Conservation (phyloP, 2,113 vertebrate genomes). For the Anser cygnoides region DNA sequence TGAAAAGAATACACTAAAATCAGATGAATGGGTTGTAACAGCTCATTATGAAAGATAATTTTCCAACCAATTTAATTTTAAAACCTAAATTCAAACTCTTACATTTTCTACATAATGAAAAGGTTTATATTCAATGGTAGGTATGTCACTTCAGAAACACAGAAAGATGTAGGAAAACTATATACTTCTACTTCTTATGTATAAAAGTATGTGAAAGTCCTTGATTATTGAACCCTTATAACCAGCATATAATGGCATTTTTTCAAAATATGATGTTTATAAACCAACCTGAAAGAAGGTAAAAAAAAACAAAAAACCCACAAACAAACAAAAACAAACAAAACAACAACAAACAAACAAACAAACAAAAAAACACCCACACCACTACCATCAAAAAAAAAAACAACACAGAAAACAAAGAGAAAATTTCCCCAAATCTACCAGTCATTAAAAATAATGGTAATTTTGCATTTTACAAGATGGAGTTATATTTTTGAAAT, state of each 20-base stretch:
- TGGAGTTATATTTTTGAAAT: neutral
- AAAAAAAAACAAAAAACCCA: neutral
- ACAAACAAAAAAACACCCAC: no score
- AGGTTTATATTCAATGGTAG: neutral
- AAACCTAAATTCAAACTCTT: neutral
- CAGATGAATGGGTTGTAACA: neutral
- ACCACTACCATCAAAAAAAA: no score
- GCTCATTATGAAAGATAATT: neutral
- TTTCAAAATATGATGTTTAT: neutral
- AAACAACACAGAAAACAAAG: neutral
- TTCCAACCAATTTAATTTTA: neutral
- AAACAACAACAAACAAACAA: no score
- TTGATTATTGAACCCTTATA: neutral
- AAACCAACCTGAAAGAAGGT: neutral
- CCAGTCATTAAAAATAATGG: neutral
- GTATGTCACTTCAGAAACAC: neutral
- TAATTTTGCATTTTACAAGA: neutral
- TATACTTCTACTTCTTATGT: neutral
- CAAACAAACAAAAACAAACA: no score
- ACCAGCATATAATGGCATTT: neutral
- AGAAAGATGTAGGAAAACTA: neutral
- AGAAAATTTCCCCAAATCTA: neutral
- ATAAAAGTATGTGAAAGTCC: neutral
- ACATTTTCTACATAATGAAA: neutral
- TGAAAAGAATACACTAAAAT: neutral